Evolutionary conservation across 2,888 invertebrate species (phyloP), one percentile per base, ranked within the genome.

Genomic region (Dinocampus coccinellae): DNA sequence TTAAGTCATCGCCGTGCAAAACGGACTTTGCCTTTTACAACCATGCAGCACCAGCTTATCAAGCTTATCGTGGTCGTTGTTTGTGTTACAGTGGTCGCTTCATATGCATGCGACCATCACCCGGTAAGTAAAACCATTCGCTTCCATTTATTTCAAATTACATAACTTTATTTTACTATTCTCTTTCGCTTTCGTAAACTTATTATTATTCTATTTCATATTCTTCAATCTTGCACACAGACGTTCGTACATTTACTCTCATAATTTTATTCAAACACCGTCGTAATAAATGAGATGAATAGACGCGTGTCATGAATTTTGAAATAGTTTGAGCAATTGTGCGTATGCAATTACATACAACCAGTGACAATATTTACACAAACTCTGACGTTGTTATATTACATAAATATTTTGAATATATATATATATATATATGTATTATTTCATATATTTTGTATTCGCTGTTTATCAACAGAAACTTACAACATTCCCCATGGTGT

Each of bases 51-150:
- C 96, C 96, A 7, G 94, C 95, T 68, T 96, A 95, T 89, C 95
- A 95, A 88, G 96, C 96, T 9, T 95, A 93, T 87, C 91, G 96
- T 52, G 96, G 96, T 52, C 91, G 95, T 73, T 97, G 97, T 88
- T 92, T 96, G 81, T 97, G 96, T 89, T 96, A 96, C 89, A 95
- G 95, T 24, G 96, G 96, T 39, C 93, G 94, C 76, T 96, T 97
- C 88, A 96, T 96, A 89, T 96, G 96, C 89, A 95, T 96, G 94
- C 92, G 95, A 83, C 96, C 96, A 69, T 90, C 91, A 75, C 91
- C 92, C 75, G 91, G 92, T 90, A 89, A 90, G 84, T 79, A 60
- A 73, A 33, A 7, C 13, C 16, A 65, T 53, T 22, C 13, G 6
- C 3, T 6, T 47, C 16, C 7, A 20, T n/a, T 47, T 16, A 3